Evolutionary conservation across 2,888 invertebrate species (phyloP).

Genomic region (Buathra laborator): DNA sequence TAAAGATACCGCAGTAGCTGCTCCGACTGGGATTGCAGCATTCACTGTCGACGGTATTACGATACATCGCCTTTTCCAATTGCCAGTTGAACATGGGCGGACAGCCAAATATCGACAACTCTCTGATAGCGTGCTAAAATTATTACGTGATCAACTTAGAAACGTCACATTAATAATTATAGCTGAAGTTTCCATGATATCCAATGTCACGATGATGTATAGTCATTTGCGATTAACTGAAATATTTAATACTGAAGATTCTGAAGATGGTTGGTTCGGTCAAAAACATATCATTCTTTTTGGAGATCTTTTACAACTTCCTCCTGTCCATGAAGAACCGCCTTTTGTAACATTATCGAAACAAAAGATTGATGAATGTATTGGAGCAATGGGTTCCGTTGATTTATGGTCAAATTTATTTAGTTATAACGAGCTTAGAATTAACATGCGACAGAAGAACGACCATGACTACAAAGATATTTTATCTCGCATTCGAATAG

Average conservation of each 20-base stretch:
- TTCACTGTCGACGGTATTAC: conserved; percentile 81
- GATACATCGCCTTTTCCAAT: conserved; percentile 43
- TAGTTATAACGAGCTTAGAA: conserved; percentile 64
- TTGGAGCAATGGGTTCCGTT: conserved; percentile 38
- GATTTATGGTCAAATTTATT: conserved; percentile 24
- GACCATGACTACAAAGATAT: conserved; percentile 66
- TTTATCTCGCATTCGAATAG: conserved; percentile 55
- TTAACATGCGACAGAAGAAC: conserved; percentile 63
- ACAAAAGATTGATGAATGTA: conserved; percentile 67
- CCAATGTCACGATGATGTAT: too few species aligned
- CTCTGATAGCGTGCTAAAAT: conserved; percentile 74
- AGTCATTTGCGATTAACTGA: too few species aligned
- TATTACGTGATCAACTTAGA: conserved; percentile 72
- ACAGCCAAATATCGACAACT: conserved; percentile 76
- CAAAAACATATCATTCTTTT: too few species aligned
- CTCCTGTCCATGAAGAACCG: conserved; percentile 73
- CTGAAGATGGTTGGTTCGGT: conserved; percentile 72
- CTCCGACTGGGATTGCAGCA: conserved; percentile 69
- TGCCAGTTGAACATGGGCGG: conserved; percentile 76
- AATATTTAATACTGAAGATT: too few species aligned
- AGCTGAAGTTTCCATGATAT: conserved; percentile 64
- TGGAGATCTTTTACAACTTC: too few species aligned
- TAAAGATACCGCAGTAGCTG: conserved; percentile 73
- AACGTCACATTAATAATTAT: conserved; percentile 77
- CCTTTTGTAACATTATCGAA: conserved; percentile 72